A percentile compares a stretch with the other conserved stretches of the same genome.
Conservation (phyloP, 2,888 invertebrate genomes). For the Andrena camellia region DNA sequence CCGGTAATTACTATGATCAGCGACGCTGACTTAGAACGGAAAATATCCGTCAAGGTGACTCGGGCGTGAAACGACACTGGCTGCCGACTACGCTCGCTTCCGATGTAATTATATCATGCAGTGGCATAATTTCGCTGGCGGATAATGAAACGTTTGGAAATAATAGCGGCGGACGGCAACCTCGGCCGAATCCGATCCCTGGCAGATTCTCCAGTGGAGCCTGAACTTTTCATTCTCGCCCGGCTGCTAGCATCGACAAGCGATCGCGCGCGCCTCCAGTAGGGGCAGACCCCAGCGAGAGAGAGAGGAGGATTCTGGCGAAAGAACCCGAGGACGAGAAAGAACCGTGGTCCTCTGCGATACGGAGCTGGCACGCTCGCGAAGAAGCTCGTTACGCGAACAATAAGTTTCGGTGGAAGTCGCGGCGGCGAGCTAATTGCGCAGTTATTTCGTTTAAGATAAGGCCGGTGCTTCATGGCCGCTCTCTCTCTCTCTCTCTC, state of each 20-base stretch:
- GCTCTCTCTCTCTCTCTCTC: slow-evolving; percentile 52
- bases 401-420: slow-evolving; percentile 64
- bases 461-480: slow-evolving; percentile 71
- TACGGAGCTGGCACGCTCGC: background rate
- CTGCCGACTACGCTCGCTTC: slow-evolving; percentile 39
- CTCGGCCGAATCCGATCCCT: slow-evolving; percentile 32
- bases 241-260: no score
- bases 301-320: background rate
- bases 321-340: background rate
- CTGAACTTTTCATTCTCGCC: background rate
- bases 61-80: slow-evolving; percentile 71
- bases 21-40: slow-evolving; percentile 55
- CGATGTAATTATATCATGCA: slow-evolving; percentile 66
- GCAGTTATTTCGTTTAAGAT: slow-evolving; percentile 80
- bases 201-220: background rate
- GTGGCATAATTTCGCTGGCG: slow-evolving; percentile 66
- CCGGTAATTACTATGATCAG: slow-evolving; percentile 60
- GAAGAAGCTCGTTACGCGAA: slow-evolving; percentile 36
- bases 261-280: background rate
- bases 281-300: background rate
- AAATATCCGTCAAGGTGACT: slow-evolving; percentile 73
- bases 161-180: slow-evolving; percentile 55
- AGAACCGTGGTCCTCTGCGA: background rate
- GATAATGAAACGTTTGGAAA: slow-evolving; percentile 69
- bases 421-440: slow-evolving; percentile 75